Percentiles rank a stretch among this genome's conserved stretches.
These are phyloP conservation scores for Rhodophaea formosa DNA, from an alignment of 2,888 invertebrate genomes.

Conservation along the genomic window DNA sequence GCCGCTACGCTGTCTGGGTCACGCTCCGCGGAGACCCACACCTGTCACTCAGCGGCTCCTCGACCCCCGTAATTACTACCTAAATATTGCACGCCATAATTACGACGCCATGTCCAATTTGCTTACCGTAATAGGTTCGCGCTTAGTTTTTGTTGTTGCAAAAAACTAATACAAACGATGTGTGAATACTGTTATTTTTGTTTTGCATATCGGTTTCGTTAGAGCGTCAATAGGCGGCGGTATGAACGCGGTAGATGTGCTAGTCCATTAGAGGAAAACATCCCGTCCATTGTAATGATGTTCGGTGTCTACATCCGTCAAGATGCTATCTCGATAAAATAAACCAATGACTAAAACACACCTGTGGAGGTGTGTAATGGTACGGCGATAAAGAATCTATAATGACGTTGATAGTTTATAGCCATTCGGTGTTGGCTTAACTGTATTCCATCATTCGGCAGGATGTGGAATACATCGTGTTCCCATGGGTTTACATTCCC, in stretches of 20 bases:
- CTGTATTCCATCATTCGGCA: constrained; percentile 21
- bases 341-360: constrained; percentile 73
- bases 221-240: constrained; percentile 56
- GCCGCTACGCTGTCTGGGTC: constrained; percentile 33
- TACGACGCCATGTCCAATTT: constrained; percentile 66
- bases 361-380: constrained; percentile 46
- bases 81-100: constrained; percentile 66
- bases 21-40: constrained; percentile 35
- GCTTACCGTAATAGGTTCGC: constrained; percentile 63
- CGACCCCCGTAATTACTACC: constrained; percentile 55
- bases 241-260: constrained; percentile 41
- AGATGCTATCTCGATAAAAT: constrained; percentile 71
- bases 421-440: constrained; percentile 52
- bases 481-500: not conserved
- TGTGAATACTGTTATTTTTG: constrained; percentile 73
- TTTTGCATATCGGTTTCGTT: constrained; percentile 70
- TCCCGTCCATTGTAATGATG: constrained; percentile 66
- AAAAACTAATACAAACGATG: constrained; percentile 61
- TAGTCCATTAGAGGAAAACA: constrained; percentile 71
- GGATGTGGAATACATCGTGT: not conserved
- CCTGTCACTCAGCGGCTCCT: constrained; percentile 48
- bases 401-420: constrained; percentile 61
- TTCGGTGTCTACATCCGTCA: constrained; percentile 68
- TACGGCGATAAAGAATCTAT: constrained; percentile 47
- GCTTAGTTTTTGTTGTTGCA: constrained; percentile 57